Evolutionary conservation across 2,888 invertebrate genomes (phyloP), one percentile per base, ranked within the genome.

Genomic region (Drosophila anomelani): DNA sequence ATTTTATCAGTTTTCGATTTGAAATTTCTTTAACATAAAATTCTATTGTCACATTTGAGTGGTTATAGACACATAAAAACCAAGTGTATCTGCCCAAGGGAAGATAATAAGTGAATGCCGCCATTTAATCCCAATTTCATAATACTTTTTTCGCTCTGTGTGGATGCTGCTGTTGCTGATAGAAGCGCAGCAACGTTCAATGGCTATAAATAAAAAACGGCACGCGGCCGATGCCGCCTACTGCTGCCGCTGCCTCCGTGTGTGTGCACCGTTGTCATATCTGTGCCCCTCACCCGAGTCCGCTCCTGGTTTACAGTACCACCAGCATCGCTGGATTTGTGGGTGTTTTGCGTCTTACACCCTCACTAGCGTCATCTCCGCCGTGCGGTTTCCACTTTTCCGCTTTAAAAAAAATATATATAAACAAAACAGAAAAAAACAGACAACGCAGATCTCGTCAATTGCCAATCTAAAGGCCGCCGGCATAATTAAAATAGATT

Each of bases 191-290:
- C 49, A 54, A 57, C 66, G 43, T 69, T 64, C 68, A 67, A 74
- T 53, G 71, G 75, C 84, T 89, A 85, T 77, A 81, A 89, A 89
- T 89, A 89, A 82, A 67, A 75, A 81, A 72, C 82, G 88, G 78
- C 89, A 85, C 88, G 88, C 90, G 82, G 88, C 75, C 58, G 54
- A 57, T 66, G 77, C 51, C 59, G 67, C 56, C 56, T 61, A 34
- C 56, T 17, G 32, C 51, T 47, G 47, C 29, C 47, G n/a, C 29
- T 29, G n/a, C 29, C 47, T 53, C 51, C 51, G 34, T 36, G 51
- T 64, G 66, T 71, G 79, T 59, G 60, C 34, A 34, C 34, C 60
- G 58, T 17, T 55, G 54, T 17, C 56, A 54, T 67, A 49, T 23
- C 51, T 1, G 34, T 23, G 20, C 51, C 51, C 51, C 51, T 34